Evolutionary conservation across 2,113 vertebrate genomes (phyloP), one percentile per base, ranked within the genome.

Genomic region (Ancistrus triradiatus): DNA sequence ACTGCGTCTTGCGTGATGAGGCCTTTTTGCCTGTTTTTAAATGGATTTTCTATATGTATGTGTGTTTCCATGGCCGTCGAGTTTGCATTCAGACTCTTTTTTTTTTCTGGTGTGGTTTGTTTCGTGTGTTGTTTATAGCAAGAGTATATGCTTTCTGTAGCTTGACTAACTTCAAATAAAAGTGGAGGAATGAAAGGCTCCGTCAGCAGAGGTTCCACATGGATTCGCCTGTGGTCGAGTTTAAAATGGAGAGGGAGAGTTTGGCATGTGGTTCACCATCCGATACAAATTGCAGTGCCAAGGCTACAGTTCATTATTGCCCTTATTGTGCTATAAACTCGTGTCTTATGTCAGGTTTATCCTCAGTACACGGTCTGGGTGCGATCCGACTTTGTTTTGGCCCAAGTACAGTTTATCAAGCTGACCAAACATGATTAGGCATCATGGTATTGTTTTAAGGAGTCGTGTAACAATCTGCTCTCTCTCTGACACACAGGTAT

Each of bases 91-190:
- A 50, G 76, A 77, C 76, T 83, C n/a, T n/a, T 81, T 80, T 84
- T 82, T 83, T 81, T 80, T 84, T 82, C 78, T 84, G 77, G 75
- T 88, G 86, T 84, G 87, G 87, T 87, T 86, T 77, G 73, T 77
- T 70, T 70, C 84, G 84, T 78, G 82, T 88, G 85, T 83, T 87
- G 84, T 86, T 88, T 85, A 86, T 84, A 80, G 83, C 82, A 74
- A 77, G 68, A 72, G 59, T 77, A 80, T 82, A 73, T 83, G 76
- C 80, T 86, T 84, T 85, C 70, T 84, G 77, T 56, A 82, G 78
- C 84, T 84, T 83, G 75, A 81, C 77, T 50, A 75, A 77, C 80
- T 83, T 83, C 84, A 86, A 81, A 86, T 84, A 86, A 86, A 76
- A 86, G 51, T 35, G 58, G 70, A 56, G 70, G 81, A 84, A 86